A percentile compares a stretch with the other conserved stretches of the same genome.
Conservation (phyloP, 2,797 vertebrate genomes). For the Periparus ater region DNA sequence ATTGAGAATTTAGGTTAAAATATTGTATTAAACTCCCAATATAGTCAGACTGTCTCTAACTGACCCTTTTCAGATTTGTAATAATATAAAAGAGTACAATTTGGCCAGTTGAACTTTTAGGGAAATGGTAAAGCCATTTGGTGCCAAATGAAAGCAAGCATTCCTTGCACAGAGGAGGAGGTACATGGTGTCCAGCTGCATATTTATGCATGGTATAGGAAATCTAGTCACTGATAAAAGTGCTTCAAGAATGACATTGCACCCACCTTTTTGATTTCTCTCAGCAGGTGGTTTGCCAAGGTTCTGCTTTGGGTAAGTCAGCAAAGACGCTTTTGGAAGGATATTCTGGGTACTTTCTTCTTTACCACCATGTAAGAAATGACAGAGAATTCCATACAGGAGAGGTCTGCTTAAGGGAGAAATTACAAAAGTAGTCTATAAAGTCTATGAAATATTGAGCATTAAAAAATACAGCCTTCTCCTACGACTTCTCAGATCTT, state of each 20-base stretch:
- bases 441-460: background rate
- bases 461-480: background rate
- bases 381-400: constrained; percentile 88
- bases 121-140: background rate
- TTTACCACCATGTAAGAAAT: constrained; percentile 80
- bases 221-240: background rate
- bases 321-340: constrained; percentile 68
- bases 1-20: background rate
- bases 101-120: background rate
- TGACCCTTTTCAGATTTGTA: background rate
- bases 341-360: constrained; percentile 71
- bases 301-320: constrained; percentile 41
- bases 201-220: background rate
- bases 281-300: background rate
- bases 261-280: constrained; percentile 60
- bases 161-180: background rate
- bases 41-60: background rate
- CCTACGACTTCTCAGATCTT: background rate
- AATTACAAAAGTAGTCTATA: background rate
- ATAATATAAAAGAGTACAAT: background rate
- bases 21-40: background rate
- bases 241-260: background rate
- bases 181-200: background rate
- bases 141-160: background rate
- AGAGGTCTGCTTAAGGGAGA: constrained; percentile 83